A percentile compares a stretch with the other conserved stretches of the same genome.
phyloP scores from a whole-genome alignment of 2,888 invertebrate species.

The Galeruca laticollis region DNA sequence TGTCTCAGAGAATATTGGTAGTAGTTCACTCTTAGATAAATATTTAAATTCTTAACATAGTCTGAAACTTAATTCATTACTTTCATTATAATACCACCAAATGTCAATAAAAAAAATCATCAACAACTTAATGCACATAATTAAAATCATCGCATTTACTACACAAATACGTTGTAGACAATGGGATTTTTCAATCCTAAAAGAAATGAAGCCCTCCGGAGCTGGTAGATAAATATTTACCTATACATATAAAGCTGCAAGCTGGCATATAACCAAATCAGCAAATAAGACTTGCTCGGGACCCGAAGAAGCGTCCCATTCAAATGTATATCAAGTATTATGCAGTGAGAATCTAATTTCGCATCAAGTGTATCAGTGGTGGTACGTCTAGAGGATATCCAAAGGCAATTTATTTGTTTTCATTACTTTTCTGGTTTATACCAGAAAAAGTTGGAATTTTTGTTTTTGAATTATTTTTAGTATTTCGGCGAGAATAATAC shows the following conservation, averaged over 20 bases:
- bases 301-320: slow-evolving; percentile 42
- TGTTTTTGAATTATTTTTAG: too few relatives aligned
- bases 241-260: slow-evolving; percentile 40
- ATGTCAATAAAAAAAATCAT: too few relatives aligned
- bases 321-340: slow-evolving; percentile 49
- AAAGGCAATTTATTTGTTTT: slow-evolving; percentile 34
- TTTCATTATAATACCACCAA: too few relatives aligned
- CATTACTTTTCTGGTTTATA: too few relatives aligned
- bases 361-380: slow-evolving; percentile 40
- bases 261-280: slow-evolving; percentile 43
- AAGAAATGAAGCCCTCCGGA: slow-evolving; percentile 7
- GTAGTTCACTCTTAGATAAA: too few relatives aligned
- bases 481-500: too few relatives aligned
- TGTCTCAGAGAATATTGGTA: too few relatives aligned
- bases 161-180: background rate
- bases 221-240: slow-evolving; percentile 43
- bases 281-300: slow-evolving; percentile 45
- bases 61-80: too few relatives aligned
- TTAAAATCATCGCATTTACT: too few relatives aligned
- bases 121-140: too few relatives aligned
- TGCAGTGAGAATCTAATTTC: slow-evolving; percentile 51
- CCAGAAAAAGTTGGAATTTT: too few relatives aligned
- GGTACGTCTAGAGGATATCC: background rate
- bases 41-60: too few relatives aligned
- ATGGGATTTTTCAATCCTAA: background rate